Base-by-base conservation (phyloP, 2,797 vertebrate genomes). In the Microcaecilia unicolor region DNA sequence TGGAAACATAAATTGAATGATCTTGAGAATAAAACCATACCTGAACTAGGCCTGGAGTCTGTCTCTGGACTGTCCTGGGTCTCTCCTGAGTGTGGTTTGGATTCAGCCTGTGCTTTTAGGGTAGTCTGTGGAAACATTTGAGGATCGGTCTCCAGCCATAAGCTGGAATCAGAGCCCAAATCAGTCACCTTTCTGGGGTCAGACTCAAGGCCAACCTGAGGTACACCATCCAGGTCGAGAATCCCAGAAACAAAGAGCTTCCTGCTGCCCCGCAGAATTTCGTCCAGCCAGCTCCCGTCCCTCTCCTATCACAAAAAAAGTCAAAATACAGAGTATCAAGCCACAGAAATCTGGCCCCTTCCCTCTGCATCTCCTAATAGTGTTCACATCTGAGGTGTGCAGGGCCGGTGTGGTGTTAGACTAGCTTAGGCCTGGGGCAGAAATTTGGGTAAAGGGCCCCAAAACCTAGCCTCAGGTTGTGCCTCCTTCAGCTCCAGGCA, bases 41-140 rank as follows among this genome's bases (percentile, higher is more conserved):
- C 88, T 80, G 88, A 91, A 67, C 88, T 91, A 5, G 87, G 88
- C 55, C 86, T 76, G 10, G 86, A 91, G 63, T 89, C 86, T 10
- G 74, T 69, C 26, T 89, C 85, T 29, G 70, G 28, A 2, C 9
- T 29, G n/a, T 29, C 28, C 21, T 65, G 71, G 51, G 50, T 44
- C 2, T 41, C 37, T 31, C 64, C 61, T 20, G 59, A 69, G 13
- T 73, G 46, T 6, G 85, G 83, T 82, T 83, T 86, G 32, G 82
- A 86, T 31, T 86, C 53, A 28, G 78, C 12, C 4, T 8, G 23
- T 8, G n/a, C 9, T 5, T 15, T 23, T 1, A 4, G 23, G 31
- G n/a, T n/a, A n/a, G 27, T 48, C 37, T 41, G 48, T 9, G 12
- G 11, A 3, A 25, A 14, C 4, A 17, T n/a, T 4, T 44, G 15